Evolutionary conservation across 2,113 vertebrate species (phyloP).

Genomic region (Rhinopomastus cyanomelas): DNA sequence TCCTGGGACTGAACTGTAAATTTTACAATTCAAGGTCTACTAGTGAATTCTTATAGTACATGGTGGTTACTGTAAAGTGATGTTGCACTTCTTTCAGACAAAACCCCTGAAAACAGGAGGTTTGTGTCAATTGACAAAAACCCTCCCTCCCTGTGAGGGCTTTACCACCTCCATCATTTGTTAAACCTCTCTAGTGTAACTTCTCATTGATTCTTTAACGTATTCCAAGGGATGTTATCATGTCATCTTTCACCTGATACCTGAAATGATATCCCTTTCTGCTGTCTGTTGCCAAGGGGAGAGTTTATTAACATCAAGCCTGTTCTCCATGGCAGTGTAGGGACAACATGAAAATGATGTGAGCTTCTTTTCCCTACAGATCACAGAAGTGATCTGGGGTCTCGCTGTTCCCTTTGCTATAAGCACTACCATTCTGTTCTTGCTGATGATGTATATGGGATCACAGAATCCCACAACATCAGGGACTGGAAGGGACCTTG

Average conservation of each 20-base stretch:
- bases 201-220: not conserved
- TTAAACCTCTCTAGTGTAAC: not conserved
- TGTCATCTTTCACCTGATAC: not conserved
- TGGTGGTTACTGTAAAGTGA: not conserved
- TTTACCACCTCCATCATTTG: not conserved
- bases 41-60: not conserved
- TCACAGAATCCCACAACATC: too few species aligned
- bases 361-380: not conserved
- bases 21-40: not conserved
- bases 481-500: too few species aligned
- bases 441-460: fast-evolving
- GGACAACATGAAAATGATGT: not conserved
- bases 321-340: not conserved
- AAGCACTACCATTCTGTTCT: not conserved
- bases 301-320: not conserved
- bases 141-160: not conserved
- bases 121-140: not conserved
- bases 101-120: not conserved
- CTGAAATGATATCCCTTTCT: not conserved
- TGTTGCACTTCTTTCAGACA: not conserved
- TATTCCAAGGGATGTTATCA: not conserved
- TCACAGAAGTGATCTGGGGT: not conserved
- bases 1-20: not conserved
- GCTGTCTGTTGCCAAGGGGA: not conserved
- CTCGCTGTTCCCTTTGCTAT: not conserved